Evolutionary conservation across 2,888 invertebrate species (phyloP).

Genomic region (Colletes collaris): DNA sequence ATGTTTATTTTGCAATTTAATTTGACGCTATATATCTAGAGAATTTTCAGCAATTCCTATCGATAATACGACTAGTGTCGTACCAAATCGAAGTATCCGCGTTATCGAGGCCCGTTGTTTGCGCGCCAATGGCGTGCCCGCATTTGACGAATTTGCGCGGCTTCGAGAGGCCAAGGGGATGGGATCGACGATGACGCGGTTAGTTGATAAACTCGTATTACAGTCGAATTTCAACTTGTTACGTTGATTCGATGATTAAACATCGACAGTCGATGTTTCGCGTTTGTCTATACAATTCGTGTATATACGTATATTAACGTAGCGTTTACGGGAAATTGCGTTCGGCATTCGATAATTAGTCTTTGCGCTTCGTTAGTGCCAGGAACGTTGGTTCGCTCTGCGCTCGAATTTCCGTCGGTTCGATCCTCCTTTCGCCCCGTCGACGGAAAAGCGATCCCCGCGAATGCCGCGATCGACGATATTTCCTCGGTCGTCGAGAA

Average conservation of each 20-base stretch:
- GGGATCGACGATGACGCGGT: constrained; percentile 51
- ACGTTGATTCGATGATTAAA: constrained; percentile 65
- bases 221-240: constrained; percentile 69
- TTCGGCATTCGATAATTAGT: constrained; percentile 59
- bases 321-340: constrained; percentile 56
- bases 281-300: constrained; percentile 39
- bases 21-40: not conserved
- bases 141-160: constrained; percentile 35
- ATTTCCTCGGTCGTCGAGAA: not conserved
- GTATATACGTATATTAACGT: constrained; percentile 55
- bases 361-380: constrained; percentile 61
- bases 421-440: constrained; percentile 11
- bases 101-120: not conserved
- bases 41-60: constrained; percentile 16
- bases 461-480: not conserved
- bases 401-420: constrained; percentile 20
- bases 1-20: no score
- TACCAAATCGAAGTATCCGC: constrained; percentile 9
- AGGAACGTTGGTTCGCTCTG: constrained; percentile 1
- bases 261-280: constrained; percentile 51
- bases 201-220: constrained; percentile 65
- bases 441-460: not conserved
- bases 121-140: not conserved
- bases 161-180: constrained; percentile 35
- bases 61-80: not conserved